Evolutionary conservation across 2,797 vertebrate species (phyloP), one percentile per base, ranked within the genome.

Genomic region (Etheostoma perlongum): DNA sequence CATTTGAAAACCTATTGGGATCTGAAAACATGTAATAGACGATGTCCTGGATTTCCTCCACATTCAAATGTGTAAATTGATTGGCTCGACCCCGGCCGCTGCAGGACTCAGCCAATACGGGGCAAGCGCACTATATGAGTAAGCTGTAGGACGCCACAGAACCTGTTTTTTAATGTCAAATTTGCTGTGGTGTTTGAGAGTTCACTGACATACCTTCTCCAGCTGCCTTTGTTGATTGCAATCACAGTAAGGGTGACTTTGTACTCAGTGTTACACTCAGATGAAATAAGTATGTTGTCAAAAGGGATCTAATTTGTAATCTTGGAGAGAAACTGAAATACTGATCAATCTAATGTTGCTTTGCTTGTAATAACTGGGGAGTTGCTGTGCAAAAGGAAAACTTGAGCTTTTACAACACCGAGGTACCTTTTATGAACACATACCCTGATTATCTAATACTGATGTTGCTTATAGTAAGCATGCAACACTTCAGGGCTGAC

Each of bases 221-320:
- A 67, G 55, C 59, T 67, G 53, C n/a, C 47, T 52, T 72, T 71
- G 58, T 67, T 76, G 46, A 79, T 73, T 81, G 53, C 40, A 69
- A 42, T 70, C 54, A 54, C 54, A 33, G 53, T 13, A 4, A 30
- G 14, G n/a, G 42, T 0, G 11, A 48, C 58, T 30, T 1, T 13
- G 51, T 18, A 12, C 21, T 63, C n/a, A 5, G 27, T 52, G 23
- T 60, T 57, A 1, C 19, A 30, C 54, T 23, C 64, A 62, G 63
- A 25, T 70, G 36, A 51, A 40, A 48, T 67, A 46, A 33, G 40
- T 51, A 27, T 23, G n/a, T 4, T 46, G 70, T 36, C 15, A 30
- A n/a, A 60, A 53, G 12, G 2, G 5, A 44, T 53, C 4, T 12
- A 19, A 33, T 69, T 63, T 49, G 6, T 4, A 13, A 44, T 33